Base-by-base conservation (phyloP, 1,140 invertebrate species). In the Drosophila biarmipes region DNA sequence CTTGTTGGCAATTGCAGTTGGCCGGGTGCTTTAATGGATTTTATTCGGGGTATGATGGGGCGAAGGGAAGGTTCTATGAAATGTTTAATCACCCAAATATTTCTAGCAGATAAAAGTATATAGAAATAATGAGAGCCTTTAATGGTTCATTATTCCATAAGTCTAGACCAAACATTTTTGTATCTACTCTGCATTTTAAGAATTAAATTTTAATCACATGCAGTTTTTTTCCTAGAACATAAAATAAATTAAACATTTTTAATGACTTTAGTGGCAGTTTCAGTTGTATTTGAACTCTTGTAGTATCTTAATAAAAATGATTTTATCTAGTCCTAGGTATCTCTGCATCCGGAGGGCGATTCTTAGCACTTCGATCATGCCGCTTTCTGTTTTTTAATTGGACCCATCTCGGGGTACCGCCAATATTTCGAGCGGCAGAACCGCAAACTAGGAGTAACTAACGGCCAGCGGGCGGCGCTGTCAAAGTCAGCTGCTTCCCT, bases 361-460 rank as follows among this genome's bases (percentile, higher is more conserved):
- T 29, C n/a, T 24, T 19, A 12, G n/a, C 15, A 6, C 24, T 21
- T 15, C 5, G n/a, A 4, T 12, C 35, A 51, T 67, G 59, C 76
- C 82, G 24, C 31, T 74, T 21, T 27, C 34, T 17, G 43, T 31
- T 67, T 76, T 75, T 86, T 78, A 87, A 81, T 86, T 81, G 82
- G 51, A 72, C 10, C 62, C 62, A 53, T 68, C 46, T 55, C 57
- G 49, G 57, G 57, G 43, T 63, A 52, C 40, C 71, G 48, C 64
- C 62, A 57, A 63, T 73, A 77, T 74, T 74, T 74, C 31, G 51
- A 61, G 43, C 19, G 59, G 51, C 67, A 34, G 73, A 78, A 86
- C 81, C 81, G 82, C 81, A 86, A 87, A 86, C 81, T 86, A 76
- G 71, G 72, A 75, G 72, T 75, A 85, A 85, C 81, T 81, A 85